phyloP scores from a whole-genome alignment of 2,797 vertebrate species.

The Chromis chromis region DNA sequence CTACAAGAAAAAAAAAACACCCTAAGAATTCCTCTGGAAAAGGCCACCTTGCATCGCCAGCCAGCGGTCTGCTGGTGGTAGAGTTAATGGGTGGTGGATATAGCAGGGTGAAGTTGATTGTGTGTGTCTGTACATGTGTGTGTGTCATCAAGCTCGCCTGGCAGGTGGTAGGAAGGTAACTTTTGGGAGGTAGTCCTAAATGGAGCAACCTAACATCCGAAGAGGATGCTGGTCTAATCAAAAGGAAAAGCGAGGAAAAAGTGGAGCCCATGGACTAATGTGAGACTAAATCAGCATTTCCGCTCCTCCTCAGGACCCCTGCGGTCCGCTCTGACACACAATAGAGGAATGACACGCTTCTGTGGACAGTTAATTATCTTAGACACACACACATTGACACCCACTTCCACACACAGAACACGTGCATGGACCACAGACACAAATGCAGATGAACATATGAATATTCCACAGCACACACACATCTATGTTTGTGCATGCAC shows the following conservation, averaged over 20 bases:
- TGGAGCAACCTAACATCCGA: slow-evolving; percentile 41
- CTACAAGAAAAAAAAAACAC: slow-evolving; percentile 88
- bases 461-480: slow-evolving; percentile 17
- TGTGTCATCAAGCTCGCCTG: slow-evolving; percentile 7
- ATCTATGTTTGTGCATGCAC: not conserved
- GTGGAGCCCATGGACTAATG: slow-evolving; percentile 67
- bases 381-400: slow-evolving; percentile 62
- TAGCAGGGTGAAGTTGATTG: slow-evolving; percentile 37
- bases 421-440: slow-evolving; percentile 59
- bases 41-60: slow-evolving; percentile 74
- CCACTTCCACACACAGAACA: slow-evolving; percentile 41
- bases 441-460: slow-evolving; percentile 47
- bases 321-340: slow-evolving; percentile 70
- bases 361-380: slow-evolving; percentile 81
- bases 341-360: slow-evolving; percentile 81
- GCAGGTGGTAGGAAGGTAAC: slow-evolving; percentile 46
- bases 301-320: slow-evolving; percentile 73
- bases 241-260: slow-evolving; percentile 60
- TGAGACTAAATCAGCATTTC: slow-evolving; percentile 83
- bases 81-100: slow-evolving; percentile 82
- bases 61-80: slow-evolving; percentile 69
- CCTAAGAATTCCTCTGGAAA: slow-evolving; percentile 92
- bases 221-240: slow-evolving; percentile 57
- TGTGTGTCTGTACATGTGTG: slow-evolving; percentile 14
- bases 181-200: slow-evolving; percentile 45